These are phyloP conservation scores for Apostichopus californicus DNA, from an alignment of 35 echinoderm and acorn worm species.

Conservation along the genomic window DNA sequence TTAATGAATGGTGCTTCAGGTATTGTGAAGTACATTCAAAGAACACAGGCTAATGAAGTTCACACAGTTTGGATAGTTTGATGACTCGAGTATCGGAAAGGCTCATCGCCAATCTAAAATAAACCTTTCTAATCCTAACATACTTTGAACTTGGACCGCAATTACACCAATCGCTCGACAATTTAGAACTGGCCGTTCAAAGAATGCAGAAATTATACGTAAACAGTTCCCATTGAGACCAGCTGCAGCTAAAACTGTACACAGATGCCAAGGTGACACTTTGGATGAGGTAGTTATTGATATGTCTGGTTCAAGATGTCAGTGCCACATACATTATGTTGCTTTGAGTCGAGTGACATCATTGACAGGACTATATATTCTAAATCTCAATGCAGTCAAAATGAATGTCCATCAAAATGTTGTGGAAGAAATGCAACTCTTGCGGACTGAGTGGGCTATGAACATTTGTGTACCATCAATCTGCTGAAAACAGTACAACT, in stretches of 20 bases:
- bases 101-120: background rate
- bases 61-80: slow-evolving; percentile 60
- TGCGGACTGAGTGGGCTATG: slow-evolving; percentile 14
- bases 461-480: background rate
- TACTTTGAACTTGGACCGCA: slow-evolving; percentile 8
- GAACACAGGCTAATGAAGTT: background rate
- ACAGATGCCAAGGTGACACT: slow-evolving; percentile 64
- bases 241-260: slow-evolving; percentile 47
- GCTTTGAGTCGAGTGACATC: slow-evolving; percentile 55
- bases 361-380: slow-evolving; percentile 30
- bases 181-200: slow-evolving; percentile 47
- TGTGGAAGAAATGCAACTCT: slow-evolving; percentile 28
- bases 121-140: background rate
- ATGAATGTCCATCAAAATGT: slow-evolving; percentile 28
- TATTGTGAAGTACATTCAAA: slow-evolving; percentile 32
- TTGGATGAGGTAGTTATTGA: slow-evolving; percentile 46
- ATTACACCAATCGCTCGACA: slow-evolving; percentile 23
- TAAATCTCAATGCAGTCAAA: slow-evolving; percentile 8
- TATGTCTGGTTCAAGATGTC: slow-evolving; percentile 41
- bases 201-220: slow-evolving; percentile 35
- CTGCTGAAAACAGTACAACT: background rate
- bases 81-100: slow-evolving; percentile 39
- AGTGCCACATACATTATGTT: slow-evolving; percentile 42
- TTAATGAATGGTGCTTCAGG: slow-evolving; percentile 63
- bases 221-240: slow-evolving; percentile 62